Evolutionary conservation across 2,113 vertebrate species (phyloP).

Genomic region (Chitala chitala): DNA sequence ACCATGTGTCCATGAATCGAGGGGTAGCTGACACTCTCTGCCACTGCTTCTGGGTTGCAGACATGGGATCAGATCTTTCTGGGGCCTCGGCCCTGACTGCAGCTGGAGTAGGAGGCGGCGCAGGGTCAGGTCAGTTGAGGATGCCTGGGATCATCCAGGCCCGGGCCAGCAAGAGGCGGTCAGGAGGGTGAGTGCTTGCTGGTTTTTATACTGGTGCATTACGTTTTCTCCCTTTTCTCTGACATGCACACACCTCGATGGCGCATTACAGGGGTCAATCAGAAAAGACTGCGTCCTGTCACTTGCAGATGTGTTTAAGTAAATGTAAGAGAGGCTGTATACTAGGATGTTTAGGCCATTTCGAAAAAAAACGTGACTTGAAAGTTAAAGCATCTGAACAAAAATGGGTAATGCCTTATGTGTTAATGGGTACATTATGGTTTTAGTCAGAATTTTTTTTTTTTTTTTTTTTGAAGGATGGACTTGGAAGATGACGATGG

Average conservation of each 20-base stretch:
- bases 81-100: no score
- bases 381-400: no score
- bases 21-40: background rate
- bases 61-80: slow-evolving; percentile 88
- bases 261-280: background rate
- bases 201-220: background rate
- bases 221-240: background rate
- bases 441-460: background rate
- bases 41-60: slow-evolving; percentile 50
- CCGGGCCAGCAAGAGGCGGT: slow-evolving; percentile 89
- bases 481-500: slow-evolving; percentile 97
- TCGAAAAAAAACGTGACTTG: no score
- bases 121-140: slow-evolving; percentile 79
- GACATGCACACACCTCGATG: background rate
- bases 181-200: slow-evolving; percentile 66
- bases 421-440: background rate
- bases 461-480: slow-evolving; percentile 72
- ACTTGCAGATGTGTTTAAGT: no score
- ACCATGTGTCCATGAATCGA: background rate
- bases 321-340: no score
- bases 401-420: no score
- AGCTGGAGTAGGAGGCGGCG: slow-evolving; percentile 74
- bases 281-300: no score
- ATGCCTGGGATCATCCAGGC: slow-evolving; percentile 82
- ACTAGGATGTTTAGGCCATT: no score